A percentile compares a stretch with the other conserved stretches of the same genome.
Evolutionary conservation across 2,113 vertebrate genomes (phyloP).

Genomic region (Danio rerio): DNA sequence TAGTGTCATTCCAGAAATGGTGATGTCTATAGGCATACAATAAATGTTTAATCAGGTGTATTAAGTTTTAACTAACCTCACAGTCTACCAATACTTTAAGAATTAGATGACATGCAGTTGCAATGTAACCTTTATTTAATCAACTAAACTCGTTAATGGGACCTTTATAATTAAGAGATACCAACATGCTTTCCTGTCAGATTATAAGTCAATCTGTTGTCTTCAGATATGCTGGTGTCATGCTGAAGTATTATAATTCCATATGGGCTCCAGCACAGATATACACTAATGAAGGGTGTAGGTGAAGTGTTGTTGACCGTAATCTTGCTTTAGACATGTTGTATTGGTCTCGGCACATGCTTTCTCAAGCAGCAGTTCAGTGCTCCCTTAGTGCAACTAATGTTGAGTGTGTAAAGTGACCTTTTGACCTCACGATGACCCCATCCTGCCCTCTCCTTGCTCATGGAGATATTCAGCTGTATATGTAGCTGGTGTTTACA

Average conservation of each 20-base stretch:
- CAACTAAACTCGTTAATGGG: no score
- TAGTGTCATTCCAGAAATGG: no score
- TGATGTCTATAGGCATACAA: no score
- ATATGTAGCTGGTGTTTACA: background rate
- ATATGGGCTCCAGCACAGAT: background rate
- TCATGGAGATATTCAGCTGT: no score
- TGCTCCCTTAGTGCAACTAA: background rate
- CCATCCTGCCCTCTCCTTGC: background rate
- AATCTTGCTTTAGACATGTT: background rate
- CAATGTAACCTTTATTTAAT: no score
- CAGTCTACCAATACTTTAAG: no score
- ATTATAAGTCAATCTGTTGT: background rate
- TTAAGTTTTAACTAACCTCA: no score
- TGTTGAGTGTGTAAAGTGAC: background rate
- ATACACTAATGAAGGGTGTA: background rate
- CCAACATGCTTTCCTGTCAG: background rate
- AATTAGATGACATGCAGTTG: no score
- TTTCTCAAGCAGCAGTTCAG: background rate
- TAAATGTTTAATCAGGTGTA: no score
- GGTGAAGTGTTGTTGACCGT: background rate
- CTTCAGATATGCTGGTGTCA: background rate
- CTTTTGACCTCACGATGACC: background rate
- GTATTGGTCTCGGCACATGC: no score
- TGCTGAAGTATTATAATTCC: background rate
- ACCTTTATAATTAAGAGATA: no score